These are phyloP conservation scores for Bucco capensis DNA, from an alignment of 2,113 vertebrate genomes.

Conservation along the genomic window DNA sequence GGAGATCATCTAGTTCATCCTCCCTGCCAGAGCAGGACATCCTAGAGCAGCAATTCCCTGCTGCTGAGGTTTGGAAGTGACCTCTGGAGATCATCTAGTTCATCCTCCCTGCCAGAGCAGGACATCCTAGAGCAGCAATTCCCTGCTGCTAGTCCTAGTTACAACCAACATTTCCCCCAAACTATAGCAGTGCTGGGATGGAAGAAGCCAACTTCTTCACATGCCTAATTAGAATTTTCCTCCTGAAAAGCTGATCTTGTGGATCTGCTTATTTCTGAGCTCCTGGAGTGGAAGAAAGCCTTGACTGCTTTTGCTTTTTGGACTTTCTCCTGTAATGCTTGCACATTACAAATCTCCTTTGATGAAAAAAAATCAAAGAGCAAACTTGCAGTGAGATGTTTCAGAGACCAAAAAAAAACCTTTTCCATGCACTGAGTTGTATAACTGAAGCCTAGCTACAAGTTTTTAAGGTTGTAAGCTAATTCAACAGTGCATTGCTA, in stretches of 20 bases:
- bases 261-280: conserved; percentile 19
- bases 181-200: neutral
- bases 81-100: no score
- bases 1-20: no score
- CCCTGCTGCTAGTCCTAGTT: neutral
- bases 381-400: neutral
- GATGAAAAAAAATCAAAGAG: neutral
- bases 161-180: neutral
- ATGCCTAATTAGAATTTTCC: neutral
- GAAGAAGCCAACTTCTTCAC: conserved; percentile 4
- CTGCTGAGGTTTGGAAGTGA: no score
- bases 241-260: conserved; percentile 7
- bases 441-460: neutral
- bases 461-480: conserved; percentile 1
- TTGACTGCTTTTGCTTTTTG: no score
- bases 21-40: no score
- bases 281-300: neutral
- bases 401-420: neutral
- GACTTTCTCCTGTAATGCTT: no score
- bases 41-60: no score
- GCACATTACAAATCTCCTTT: neutral
- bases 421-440: neutral
- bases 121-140: no score
- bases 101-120: no score
- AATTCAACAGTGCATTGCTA: conserved; percentile 13